These are phyloP conservation scores for Lacanobia wlatinum DNA, from an alignment of 2,888 invertebrate species.

Conservation along the genomic window DNA sequence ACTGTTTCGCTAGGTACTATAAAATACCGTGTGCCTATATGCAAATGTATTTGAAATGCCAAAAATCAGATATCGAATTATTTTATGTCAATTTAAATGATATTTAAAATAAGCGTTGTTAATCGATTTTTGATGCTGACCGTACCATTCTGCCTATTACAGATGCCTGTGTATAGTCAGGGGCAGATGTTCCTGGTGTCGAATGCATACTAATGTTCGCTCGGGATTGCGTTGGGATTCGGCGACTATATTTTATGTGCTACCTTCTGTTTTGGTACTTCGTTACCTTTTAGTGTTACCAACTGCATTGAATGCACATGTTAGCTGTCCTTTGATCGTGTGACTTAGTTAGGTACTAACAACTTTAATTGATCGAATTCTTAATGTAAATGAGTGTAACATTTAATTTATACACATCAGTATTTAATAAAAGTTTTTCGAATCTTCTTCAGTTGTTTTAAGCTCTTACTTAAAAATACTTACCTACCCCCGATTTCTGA, in stretches of 20 bases:
- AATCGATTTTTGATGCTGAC: no score
- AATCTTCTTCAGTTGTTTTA: no score
- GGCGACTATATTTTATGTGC: not conserved
- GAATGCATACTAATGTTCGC: constrained; percentile 61
- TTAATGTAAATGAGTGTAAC: not conserved
- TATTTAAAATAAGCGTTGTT: no score
- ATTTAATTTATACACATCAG: not conserved
- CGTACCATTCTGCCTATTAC: not conserved
- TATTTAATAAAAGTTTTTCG: not conserved
- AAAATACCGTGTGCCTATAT: no score
- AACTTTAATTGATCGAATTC: not conserved
- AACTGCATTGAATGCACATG: not conserved
- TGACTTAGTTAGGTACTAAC: not conserved
- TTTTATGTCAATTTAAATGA: no score
- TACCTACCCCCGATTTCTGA: no score
- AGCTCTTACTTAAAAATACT: no score
- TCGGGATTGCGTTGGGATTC: constrained; percentile 40
- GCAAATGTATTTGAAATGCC: no score
- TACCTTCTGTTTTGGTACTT: constrained; percentile 19
- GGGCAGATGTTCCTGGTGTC: constrained; percentile 47
- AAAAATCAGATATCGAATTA: no score
- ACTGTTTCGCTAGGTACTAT: no score
- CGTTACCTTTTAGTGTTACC: not conserved
- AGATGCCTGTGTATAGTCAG: constrained; percentile 15
- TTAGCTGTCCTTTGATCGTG: not conserved